Evolutionary conservation across 2,113 vertebrate species (phyloP), one percentile per base, ranked within the genome.

Genomic region (Eptesicus fuscus): DNA sequence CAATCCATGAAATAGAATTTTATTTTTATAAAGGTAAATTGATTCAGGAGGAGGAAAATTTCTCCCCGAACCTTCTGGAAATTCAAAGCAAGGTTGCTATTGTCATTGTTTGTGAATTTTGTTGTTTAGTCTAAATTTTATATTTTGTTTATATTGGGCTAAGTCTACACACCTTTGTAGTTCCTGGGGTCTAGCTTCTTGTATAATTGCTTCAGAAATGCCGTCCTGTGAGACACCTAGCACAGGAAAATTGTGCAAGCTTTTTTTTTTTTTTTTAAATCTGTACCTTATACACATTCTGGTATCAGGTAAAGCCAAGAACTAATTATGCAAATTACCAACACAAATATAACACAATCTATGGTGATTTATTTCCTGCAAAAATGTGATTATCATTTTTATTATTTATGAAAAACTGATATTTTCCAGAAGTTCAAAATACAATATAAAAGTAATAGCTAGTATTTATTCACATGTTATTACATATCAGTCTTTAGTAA

Each of bases 81-180:
- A 95, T 69, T 73, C 25, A 67, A 76, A 93, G 56, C 56, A 93
- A 74, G 3, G 23, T 82, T 83, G 23, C 8, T 59, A 25, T 69
- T 53, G 47, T 61, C 92, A 88, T 82, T 83, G n/a, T 73, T 82
- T 83, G 30, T 78, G 14, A 14, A 61, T 53, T 90, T 70, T 86
- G 73, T 93, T 92, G 65, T 95, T 96, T 86, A 86, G 61, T 87
- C 89, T 97, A 84, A 56, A 49, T 91, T 95, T 93, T 91, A 67
- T 77, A 49, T 83, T 88, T 89, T 93, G 69, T 87, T 96, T 95
- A 80, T 78, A 13, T 40, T 85, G 71, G 53, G 32, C 61, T 92
- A 83, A 82, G 11, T 67, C 83, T 93, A 49, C n/a, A 83, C 49
- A 90, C 9, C 40, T 87, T 93, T 84, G 53, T 17, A 71, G 47